Evolutionary conservation across 2,113 vertebrate species (phyloP), one percentile per base, ranked within the genome.

Genomic region (Chrysochloris asiatica): DNA sequence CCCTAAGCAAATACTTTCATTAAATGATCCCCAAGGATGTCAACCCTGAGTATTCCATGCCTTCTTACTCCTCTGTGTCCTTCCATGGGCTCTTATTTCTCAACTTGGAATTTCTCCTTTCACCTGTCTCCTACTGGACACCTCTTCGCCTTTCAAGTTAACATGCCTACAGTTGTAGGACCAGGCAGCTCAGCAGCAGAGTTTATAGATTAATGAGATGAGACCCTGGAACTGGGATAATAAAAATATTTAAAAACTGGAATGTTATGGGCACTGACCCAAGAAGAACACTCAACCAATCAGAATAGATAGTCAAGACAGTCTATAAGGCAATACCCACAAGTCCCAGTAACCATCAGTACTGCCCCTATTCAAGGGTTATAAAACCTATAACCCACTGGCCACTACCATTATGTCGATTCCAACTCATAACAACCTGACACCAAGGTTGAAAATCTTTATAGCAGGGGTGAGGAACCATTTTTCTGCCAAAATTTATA

Each of bases 161-260:
- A 88, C 88, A 77, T 80, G 71, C 36, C 86, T 21, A 38, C 6
- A 65, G 61, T 65, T 59, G 83, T 59, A 33, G 2, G 17, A 16
- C 36, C 59, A 69, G 43, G 26, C 4, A 78, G 54, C 22, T 61
- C 28, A 63, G 47, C 47, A 36, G 59, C 38, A 71, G 30, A 33
- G 14, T 21, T 82, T 80, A 72, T 26, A 75, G 45, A 83, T 86
- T 65, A 91, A 91, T 41, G 48, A 78, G 56, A 91, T 41, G 48
- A 78, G 56, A 75, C 63, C 17, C 79, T 33, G 45, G 77, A 43
- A 50, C 3, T 30, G 45, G 26, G 79, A 76, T 38, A 78, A 14
- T 30, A 1, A 28, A 92, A 83, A 76, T 59, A 80, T 41, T 65
- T 81, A 33, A 56, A 43, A 92, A 75, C 21, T 54, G 6, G 41